Conservation (phyloP, 2,888 invertebrate genomes). For the Tanypteryx hageni region DNA sequence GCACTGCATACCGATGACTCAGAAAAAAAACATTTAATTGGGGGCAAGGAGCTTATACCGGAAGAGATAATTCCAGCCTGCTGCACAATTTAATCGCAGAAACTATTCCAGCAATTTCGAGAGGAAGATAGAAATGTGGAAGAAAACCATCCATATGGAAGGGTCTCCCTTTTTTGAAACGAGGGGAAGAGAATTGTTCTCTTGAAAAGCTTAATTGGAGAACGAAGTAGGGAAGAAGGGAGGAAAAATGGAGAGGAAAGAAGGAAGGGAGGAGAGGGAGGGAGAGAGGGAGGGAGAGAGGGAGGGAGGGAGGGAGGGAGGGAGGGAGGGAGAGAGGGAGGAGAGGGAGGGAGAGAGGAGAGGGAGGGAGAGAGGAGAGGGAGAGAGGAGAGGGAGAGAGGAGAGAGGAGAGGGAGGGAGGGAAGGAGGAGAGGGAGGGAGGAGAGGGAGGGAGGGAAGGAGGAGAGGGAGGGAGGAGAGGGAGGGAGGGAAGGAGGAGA, state of each 20-base stretch:
- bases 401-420: neutral
- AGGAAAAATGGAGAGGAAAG: neutral
- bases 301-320: neutral
- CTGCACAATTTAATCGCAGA: neutral
- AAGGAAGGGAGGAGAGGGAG: neutral
- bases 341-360: neutral
- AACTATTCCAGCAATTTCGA: neutral
- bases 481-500: neutral
- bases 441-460: neutral
- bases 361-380: neutral
- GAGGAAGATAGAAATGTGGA: neutral
- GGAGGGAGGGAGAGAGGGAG: too few relatives aligned
- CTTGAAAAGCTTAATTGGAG: neutral
- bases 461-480: neutral
- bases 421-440: neutral
- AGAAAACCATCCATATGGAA: neutral
- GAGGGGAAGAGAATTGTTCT: neutral
- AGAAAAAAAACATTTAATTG: too few relatives aligned
- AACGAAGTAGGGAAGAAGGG: neutral
- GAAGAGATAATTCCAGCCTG: neutral
- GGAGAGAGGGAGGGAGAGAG: neutral
- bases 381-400: neutral
- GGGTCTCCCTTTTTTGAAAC: neutral
- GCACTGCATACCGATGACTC: too few relatives aligned
- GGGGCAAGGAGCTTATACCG: neutral